phyloP scores from a whole-genome alignment of 2,888 invertebrate species.

The Arrhopalites spinosus region DNA sequence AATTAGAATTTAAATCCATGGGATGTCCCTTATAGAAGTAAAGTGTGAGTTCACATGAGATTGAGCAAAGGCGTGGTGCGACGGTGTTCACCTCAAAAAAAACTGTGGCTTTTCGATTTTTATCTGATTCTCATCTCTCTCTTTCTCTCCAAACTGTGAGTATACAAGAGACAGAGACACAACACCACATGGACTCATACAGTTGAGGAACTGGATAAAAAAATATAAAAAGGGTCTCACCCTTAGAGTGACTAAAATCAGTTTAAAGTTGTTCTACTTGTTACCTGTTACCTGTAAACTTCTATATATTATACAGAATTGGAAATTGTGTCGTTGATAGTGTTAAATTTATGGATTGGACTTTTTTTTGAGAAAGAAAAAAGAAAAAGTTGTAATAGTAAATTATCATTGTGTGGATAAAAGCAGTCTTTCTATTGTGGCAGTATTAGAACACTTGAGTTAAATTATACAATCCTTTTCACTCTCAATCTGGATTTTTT shows the following conservation, averaged over 20 bases:
- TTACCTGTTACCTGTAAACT: no score
- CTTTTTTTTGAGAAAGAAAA: neutral
- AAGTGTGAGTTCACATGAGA: constrained; percentile 13
- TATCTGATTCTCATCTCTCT: constrained; percentile 33
- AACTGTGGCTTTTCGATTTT: constrained; percentile 26
- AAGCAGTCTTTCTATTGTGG: no score
- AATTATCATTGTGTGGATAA: neutral
- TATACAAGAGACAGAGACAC: neutral
- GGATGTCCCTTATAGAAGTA: constrained; percentile 6
- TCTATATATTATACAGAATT: no score
- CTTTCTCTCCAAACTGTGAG: neutral
- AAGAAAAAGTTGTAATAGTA: neutral
- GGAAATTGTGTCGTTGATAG: constrained; percentile 3
- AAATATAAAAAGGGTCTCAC: constrained; percentile 10
- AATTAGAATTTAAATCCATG: constrained; percentile 11
- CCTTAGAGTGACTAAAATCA: neutral
- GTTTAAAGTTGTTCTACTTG: neutral
- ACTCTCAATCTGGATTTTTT: no score
- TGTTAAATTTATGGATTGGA: constrained; percentile 18
- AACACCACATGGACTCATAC: neutral
- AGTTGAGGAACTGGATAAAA: neutral
- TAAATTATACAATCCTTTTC: no score
- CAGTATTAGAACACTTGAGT: no score
- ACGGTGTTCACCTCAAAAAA: constrained; percentile 11
- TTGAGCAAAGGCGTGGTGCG: neutral